These are phyloP conservation scores for Caenorhabditis virilis DNA, from an alignment of 2,888 invertebrate genomes.

Conservation along the genomic window DNA sequence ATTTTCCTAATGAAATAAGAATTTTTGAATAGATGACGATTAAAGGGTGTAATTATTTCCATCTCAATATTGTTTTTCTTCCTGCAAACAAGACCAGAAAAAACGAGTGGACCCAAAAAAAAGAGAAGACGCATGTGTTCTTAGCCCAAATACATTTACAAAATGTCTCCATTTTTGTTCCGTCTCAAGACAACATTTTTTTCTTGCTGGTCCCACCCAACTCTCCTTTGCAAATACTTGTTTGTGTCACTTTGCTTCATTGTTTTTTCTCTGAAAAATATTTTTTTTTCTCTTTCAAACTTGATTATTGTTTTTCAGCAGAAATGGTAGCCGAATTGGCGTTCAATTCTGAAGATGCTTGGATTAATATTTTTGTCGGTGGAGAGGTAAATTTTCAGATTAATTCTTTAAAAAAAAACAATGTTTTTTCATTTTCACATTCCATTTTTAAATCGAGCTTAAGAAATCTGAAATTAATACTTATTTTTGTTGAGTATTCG, in stretches of 20 bases:
- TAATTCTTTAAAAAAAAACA: too few relatives aligned
- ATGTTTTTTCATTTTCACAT: too few relatives aligned
- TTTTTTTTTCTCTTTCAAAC: conserved; percentile 1
- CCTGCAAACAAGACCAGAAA: too few relatives aligned
- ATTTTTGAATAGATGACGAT: too few relatives aligned
- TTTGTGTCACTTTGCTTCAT: conserved; percentile 1
- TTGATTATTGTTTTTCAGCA: not conserved
- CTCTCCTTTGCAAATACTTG: not conserved
- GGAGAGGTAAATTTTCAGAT: conserved; percentile 22
- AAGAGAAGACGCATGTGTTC: not conserved
- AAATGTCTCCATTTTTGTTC: not conserved
- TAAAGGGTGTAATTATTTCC: too few relatives aligned
- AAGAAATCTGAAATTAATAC: too few relatives aligned
- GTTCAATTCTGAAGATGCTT: conserved; percentile 44
- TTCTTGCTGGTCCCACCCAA: not conserved
- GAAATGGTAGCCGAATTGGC: conserved; percentile 32
- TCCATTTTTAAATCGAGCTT: too few relatives aligned
- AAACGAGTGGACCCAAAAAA: not conserved
- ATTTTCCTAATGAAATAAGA: too few relatives aligned
- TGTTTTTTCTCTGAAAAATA: not conserved
- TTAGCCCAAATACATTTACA: not conserved
- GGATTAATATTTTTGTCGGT: conserved; percentile 48
- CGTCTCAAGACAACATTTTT: not conserved
- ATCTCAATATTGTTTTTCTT: not conserved
- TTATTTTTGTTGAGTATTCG: too few relatives aligned